Base-by-base conservation (phyloP, 2,888 invertebrate species). In the Pantelozetes paolii region DNA sequence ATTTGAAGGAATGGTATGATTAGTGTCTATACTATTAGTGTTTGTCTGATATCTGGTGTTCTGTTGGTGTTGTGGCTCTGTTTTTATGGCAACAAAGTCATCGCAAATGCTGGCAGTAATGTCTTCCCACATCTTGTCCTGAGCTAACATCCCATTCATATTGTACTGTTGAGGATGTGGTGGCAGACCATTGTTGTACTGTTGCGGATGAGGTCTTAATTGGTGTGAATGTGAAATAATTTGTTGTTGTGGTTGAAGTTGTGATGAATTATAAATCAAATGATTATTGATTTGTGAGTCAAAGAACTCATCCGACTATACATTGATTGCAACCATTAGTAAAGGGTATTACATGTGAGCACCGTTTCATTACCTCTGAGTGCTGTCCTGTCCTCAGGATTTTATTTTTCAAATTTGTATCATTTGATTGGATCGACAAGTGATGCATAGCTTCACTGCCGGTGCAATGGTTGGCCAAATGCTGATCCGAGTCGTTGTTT, bases 51-150 rank as follows among this genome's bases (percentile, higher is more conserved):
- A 67, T 67, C 67, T 23, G 42, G 23, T 48, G 26, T 67, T 67
- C 15, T 67, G 67, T 20, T 40, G 54, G 40, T 72, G 45, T 2
- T 13, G n/a, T 6, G 72, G 36, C 23, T 72, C 72, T 40, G 57
- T 64, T 30, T 72, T 72, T n/a, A 72, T 62, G 15, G 64, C 18
- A 40, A 67, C 57, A 15, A 72, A 72, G 30, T 72, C 72, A 45
- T 72, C 62, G 59, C 72, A 72, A 30, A 72, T 72, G 28, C 62
- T 64, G 26, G 72, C 72, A 48, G 72, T 62, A 28, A 72, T 72
- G 42, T 72, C 72, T 72, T 72, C 72, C 72, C 72, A 72, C 72
- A 72, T 72, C 20, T 54, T 54, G 54, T 71, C 71, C 54, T 54
- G 71, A 57, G 20, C 71, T 57, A 71, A 40, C 40, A 71, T 54